phyloP scores from a whole-genome alignment of 2,888 invertebrate genomes.

The Lasioglossum marginatum region DNA sequence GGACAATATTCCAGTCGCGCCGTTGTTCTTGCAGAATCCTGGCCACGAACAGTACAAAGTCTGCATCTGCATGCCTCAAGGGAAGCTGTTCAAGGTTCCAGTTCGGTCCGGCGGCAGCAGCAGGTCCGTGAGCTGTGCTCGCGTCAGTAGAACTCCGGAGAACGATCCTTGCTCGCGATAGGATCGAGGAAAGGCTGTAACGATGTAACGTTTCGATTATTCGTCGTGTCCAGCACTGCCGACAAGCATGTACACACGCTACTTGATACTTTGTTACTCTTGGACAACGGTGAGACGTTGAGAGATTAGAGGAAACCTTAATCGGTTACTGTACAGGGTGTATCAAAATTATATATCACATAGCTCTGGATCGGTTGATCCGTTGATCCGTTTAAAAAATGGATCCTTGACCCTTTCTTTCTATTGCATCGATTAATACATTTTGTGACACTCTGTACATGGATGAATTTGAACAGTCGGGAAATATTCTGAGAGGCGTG shows the following conservation, averaged over 20 bases:
- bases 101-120: constrained; percentile 87
- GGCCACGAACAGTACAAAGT: constrained; percentile 90
- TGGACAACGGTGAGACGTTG: neutral
- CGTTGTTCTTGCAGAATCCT: constrained; percentile 80
- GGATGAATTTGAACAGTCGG: neutral
- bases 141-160: constrained; percentile 87
- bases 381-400: neutral
- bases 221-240: constrained; percentile 53
- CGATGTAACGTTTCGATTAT: constrained; percentile 13
- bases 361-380: neutral
- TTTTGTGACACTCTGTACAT: neutral
- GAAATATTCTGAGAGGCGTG: neutral
- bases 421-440: neutral
- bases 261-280: constrained; percentile 12
- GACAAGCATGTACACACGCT: neutral
- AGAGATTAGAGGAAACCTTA: neutral
- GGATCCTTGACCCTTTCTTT: neutral
- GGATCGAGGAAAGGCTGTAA: neutral
- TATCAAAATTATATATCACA: neutral
- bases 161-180: constrained; percentile 88
- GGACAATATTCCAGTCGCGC: constrained; percentile 89
- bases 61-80: constrained; percentile 96
- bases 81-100: constrained; percentile 92
- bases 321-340: neutral
- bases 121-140: constrained; percentile 87